Percentiles rank a stretch among this genome's conserved stretches.
phyloP scores from a whole-genome alignment of 2,797 vertebrate species.

The Cyclura pinguis region DNA sequence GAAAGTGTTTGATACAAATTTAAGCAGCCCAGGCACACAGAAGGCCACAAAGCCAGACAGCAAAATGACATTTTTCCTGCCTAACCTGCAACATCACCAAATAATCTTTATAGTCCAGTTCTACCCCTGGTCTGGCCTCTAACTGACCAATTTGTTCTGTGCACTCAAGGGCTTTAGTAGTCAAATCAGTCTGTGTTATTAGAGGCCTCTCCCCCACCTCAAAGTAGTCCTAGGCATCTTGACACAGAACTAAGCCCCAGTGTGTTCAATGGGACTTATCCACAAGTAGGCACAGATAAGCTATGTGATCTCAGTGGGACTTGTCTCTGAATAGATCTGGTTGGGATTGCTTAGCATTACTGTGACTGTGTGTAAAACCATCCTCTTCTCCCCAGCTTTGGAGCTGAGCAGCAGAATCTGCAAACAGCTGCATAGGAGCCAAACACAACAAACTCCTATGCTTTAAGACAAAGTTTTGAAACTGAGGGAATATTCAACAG shows the following conservation, averaged over 20 bases:
- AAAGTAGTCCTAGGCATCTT: not conserved
- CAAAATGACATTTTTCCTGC: not conserved
- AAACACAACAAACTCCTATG: not conserved
- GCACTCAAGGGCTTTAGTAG: too few species aligned
- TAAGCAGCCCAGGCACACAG: not conserved
- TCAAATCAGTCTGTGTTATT: not conserved
- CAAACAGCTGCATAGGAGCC: not conserved
- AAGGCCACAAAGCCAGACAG: not conserved
- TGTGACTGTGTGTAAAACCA: not conserved
- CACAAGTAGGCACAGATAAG: not conserved
- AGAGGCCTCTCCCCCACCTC: not conserved
- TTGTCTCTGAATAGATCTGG: not conserved
- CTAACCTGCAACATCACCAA: not conserved
- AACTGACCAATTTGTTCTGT: not conserved
- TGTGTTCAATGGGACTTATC: not conserved
- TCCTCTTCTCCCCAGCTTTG: not conserved
- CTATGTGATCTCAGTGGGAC: not conserved
- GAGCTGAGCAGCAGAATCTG: not conserved
- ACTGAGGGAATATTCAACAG: not conserved
- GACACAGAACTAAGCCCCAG: not conserved
- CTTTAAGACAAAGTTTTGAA: not conserved
- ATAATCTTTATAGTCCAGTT: not conserved
- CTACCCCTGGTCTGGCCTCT: not conserved
- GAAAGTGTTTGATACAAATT: not conserved
- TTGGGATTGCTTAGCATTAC: not conserved